Evolutionary conservation across 1,140 invertebrate genomes (phyloP).

Genomic region (Pseudomyrmex concolor): DNA sequence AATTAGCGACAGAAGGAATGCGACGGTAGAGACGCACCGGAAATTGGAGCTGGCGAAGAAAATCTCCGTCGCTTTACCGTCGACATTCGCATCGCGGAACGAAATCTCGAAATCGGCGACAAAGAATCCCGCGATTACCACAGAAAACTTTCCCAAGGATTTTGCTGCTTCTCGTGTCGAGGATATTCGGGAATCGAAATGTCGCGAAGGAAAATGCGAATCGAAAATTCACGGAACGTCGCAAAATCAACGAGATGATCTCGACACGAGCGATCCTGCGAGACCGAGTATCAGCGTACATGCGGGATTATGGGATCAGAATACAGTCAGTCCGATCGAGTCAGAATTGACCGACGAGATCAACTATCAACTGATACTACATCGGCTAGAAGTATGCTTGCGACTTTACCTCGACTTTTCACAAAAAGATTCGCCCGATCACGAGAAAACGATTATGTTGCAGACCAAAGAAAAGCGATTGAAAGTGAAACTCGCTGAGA

Average conservation of each 20-base stretch:
- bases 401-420: not conserved
- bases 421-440: not conserved
- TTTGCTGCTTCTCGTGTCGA: not conserved
- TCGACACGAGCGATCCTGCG: not conserved
- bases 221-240: not conserved
- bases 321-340: not conserved
- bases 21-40: constrained; percentile 20
- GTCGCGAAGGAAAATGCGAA: not conserved
- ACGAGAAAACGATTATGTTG: constrained; percentile 40
- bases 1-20: constrained; percentile 29
- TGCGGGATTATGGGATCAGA: constrained; percentile 3
- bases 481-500: constrained; percentile 71
- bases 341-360: constrained; percentile 41
- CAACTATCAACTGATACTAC: constrained; percentile 57
- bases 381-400: constrained; percentile 58
- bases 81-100: not conserved
- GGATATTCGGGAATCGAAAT: not conserved
- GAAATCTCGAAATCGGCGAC: constrained; percentile 32
- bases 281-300: not conserved
- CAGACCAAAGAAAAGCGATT: constrained; percentile 72
- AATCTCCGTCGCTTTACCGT: not conserved
- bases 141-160: constrained; percentile 16
- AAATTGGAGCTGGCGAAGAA: constrained; percentile 36
- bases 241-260: not conserved
- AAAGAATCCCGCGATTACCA: not conserved